Evolutionary conservation across 2,888 invertebrate genomes (phyloP).

Genomic region (Acleris sparsana): DNA sequence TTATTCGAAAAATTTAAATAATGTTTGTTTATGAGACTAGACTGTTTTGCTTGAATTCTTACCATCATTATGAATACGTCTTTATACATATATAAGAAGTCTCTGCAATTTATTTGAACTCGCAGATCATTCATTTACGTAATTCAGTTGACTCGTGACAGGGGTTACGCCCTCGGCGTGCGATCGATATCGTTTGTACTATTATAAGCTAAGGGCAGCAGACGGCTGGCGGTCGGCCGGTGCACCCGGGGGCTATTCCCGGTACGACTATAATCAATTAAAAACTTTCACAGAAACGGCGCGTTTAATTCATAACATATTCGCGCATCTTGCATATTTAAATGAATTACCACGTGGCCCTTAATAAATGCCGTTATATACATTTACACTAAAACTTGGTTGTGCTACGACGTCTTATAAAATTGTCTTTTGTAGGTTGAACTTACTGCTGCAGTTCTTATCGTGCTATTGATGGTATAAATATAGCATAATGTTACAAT

Average conservation of each 20-base stretch:
- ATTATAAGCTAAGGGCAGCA: constrained; percentile 44
- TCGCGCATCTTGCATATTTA: neutral
- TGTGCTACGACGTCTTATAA: no score
- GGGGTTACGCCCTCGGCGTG: constrained; percentile 48
- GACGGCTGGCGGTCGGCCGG: constrained; percentile 43
- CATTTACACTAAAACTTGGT: no score
- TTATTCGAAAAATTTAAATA: no score
- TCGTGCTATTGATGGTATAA: neutral
- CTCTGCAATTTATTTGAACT: constrained; percentile 4
- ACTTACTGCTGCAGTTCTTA: neutral
- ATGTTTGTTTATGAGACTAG: no score
- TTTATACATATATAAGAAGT: neutral
- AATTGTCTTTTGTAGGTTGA: no score
- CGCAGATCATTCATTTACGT: constrained; percentile 35
- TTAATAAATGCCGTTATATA: no score
- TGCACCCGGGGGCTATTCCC: constrained; percentile 42
- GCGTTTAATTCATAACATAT: neutral
- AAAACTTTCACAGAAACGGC: constrained; percentile 11
- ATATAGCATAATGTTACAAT: neutral
- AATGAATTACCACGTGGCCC: neutral
- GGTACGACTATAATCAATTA: constrained; percentile 26
- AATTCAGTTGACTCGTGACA: constrained; percentile 38
- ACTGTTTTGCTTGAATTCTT: neutral
- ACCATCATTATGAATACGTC: neutral
- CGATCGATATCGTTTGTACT: constrained; percentile 50